A percentile compares a stretch with the other conserved stretches of the same genome.
phyloP scores from a whole-genome alignment of 2,113 vertebrate species.

The Nyctibius bracteatus region DNA sequence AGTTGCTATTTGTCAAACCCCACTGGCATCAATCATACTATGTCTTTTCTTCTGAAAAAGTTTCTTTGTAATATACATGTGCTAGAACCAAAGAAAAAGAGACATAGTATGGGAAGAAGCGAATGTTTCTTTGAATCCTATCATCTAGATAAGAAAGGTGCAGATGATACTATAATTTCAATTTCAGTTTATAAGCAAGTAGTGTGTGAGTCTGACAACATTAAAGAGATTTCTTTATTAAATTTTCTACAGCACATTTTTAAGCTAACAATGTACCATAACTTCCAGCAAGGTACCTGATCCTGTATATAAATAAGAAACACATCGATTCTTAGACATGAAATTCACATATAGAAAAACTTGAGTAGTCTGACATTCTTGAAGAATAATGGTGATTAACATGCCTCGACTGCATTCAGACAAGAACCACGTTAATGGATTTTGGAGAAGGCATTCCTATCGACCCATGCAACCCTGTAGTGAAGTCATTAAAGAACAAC shows the following conservation, averaged over 20 bases:
- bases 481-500: conserved; percentile 18
- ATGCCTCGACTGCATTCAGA: neutral
- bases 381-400: conserved; percentile 22
- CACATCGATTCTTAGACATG: neutral
- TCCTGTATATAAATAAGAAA: neutral
- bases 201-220: neutral
- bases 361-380: neutral
- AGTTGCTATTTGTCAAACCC: conserved; percentile 25
- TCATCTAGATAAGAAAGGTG: neutral
- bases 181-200: neutral
- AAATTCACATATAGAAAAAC: neutral
- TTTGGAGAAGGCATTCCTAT: conserved; percentile 19
- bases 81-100: neutral
- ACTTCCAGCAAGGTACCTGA: neutral
- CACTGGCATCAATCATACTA: neutral
- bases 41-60: conserved; percentile 5
- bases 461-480: neutral
- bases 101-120: neutral
- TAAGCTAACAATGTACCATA: neutral
- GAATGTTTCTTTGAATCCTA: neutral
- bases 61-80: conserved; percentile 8
- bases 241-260: neutral
- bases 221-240: neutral
- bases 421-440: neutral
- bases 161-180: neutral